phyloP scores from a whole-genome alignment of 2,888 invertebrate species.

The Temnothorax rugatulus region DNA sequence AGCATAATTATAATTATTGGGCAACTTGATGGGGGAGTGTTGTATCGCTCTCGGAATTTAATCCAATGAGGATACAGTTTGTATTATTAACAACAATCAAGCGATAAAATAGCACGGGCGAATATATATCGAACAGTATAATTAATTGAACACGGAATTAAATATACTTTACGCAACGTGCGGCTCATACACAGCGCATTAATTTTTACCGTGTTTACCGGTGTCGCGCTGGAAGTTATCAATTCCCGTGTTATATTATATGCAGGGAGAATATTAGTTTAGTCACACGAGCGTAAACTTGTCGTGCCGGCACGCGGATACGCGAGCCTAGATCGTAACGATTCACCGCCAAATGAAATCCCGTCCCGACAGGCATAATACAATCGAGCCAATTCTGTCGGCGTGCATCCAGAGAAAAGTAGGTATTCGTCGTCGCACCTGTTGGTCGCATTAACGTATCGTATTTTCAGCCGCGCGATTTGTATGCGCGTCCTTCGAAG shows the following conservation, averaged over 20 bases:
- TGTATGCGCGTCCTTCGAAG: constrained; percentile 1
- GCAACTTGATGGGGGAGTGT: constrained; percentile 27
- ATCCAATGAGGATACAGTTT: constrained; percentile 29
- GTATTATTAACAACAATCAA: constrained; percentile 23
- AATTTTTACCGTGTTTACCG: constrained; percentile 26
- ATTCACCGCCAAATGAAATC: constrained; percentile 6
- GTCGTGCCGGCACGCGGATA: not conserved
- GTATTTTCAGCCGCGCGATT: constrained; percentile 17
- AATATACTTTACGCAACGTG: not conserved
- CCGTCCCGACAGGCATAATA: constrained; percentile 12
- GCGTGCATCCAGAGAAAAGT: constrained; percentile 15
- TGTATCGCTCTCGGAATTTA: constrained; percentile 9
- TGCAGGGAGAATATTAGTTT: constrained; percentile 17
- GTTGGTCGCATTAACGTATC: constrained; percentile 51
- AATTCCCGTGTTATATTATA: not conserved
- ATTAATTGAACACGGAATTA: constrained; percentile 40
- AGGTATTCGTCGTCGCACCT: constrained; percentile 36
- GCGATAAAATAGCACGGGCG: not conserved
- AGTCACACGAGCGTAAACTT: not conserved
- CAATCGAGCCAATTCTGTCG: constrained; percentile 36
- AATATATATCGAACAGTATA: not conserved
- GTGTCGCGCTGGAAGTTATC: not conserved
- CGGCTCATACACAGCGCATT: not conserved
- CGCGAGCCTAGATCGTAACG: not conserved
- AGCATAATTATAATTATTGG: constrained; percentile 36